These are phyloP conservation scores for Rotaria magnacalcarata DNA, from an alignment of 2,888 invertebrate species.

Conservation along the genomic window DNA sequence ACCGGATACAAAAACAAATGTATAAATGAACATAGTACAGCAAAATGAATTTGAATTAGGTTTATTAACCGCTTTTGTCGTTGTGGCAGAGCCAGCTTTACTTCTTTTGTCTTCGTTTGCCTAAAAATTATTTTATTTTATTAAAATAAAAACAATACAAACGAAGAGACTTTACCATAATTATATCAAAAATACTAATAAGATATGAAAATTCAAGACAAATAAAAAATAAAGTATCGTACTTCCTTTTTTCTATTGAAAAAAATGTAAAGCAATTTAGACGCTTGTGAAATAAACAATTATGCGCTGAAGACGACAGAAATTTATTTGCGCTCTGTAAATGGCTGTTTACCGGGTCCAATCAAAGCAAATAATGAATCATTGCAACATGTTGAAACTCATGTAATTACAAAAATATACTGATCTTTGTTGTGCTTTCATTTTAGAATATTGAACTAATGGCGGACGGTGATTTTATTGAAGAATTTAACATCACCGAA, in stretches of 20 bases:
- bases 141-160: neutral
- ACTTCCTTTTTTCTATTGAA: too few species aligned
- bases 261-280: neutral
- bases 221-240: neutral
- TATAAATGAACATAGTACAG: neutral
- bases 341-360: neutral
- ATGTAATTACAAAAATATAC: neutral
- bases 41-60: neutral
- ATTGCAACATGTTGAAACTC: neutral
- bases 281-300: neutral
- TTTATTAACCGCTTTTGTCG: neutral
- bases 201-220: neutral
- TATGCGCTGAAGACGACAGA: neutral
- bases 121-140: neutral
- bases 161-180: neutral
- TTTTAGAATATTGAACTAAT: neutral
- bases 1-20: slow-evolving; percentile 16
- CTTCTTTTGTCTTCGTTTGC: neutral
- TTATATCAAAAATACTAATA: neutral
- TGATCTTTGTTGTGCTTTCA: neutral
- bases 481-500: slow-evolving; percentile 43
- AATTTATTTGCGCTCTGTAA: neutral
- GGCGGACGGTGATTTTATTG: slow-evolving; percentile 44
- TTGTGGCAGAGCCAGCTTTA: neutral
- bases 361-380: neutral